phyloP scores from a whole-genome alignment of 2,113 vertebrate species.

The Etheostoma cragini region DNA sequence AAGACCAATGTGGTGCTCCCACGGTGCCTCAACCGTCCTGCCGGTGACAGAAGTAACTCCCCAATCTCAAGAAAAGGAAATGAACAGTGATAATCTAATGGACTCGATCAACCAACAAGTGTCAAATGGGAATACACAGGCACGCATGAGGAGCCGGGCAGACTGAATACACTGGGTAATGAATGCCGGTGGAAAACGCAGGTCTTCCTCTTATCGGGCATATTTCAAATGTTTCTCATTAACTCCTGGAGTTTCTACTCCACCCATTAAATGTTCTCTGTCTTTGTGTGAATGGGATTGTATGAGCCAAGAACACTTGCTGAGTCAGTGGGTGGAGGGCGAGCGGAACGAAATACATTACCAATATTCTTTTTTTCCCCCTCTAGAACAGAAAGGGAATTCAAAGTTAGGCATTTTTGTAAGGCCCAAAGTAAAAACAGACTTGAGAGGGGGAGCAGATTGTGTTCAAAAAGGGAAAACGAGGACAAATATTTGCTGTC shows the following conservation, averaged over 20 bases:
- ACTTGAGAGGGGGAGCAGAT: constrained; percentile 2
- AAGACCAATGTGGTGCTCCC: constrained; percentile 22
- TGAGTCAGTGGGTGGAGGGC: constrained; percentile 62
- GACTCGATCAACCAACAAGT: constrained; percentile 61
- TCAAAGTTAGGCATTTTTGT: constrained; percentile 44
- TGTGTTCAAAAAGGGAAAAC: constrained; percentile 26
- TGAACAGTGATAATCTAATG: constrained; percentile 58
- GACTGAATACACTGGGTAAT: constrained; percentile 45
- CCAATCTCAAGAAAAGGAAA: constrained; percentile 34
- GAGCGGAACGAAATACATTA: constrained; percentile 50
- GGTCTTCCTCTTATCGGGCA: constrained; percentile 41
- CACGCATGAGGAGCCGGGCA: constrained; percentile 3
- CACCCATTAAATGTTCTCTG: constrained; percentile 42
- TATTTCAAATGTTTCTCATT: constrained; percentile 60
- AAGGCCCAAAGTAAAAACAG: constrained; percentile 16
- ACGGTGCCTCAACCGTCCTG: constrained; percentile 25
- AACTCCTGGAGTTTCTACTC: constrained; percentile 53
- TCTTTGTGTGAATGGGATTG: constrained; percentile 49
- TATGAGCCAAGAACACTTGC: constrained; percentile 57
- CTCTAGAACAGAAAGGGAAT: constrained; percentile 45
- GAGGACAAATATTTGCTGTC: constrained; percentile 19
- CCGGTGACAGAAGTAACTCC: constrained; percentile 41
- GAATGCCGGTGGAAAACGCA: constrained; percentile 25
- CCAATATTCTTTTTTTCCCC: constrained; percentile 20
- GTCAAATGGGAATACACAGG: constrained; percentile 47